Conservation (phyloP, 2,113 vertebrate genomes). For the Sardina pilchardus region DNA sequence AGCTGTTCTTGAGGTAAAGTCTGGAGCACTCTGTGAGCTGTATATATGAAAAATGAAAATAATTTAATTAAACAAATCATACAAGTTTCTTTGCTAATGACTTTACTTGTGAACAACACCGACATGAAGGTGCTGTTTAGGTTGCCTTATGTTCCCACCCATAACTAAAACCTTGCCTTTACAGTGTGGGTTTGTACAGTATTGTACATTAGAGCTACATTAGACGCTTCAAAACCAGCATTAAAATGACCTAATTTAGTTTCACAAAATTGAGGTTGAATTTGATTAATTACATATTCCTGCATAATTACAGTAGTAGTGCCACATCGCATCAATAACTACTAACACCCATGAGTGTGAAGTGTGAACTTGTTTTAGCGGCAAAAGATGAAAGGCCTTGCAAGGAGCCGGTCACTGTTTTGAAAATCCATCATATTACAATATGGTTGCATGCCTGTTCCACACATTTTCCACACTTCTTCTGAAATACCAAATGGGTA, state of each 20-base stretch:
- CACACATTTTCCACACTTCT: background rate
- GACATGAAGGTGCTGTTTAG: background rate
- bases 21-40: slow-evolving; percentile 51
- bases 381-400: background rate
- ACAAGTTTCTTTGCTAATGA: slow-evolving; percentile 29
- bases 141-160: background rate
- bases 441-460: background rate
- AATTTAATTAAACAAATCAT: slow-evolving; percentile 43
- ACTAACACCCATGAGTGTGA: background rate
- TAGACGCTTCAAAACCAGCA: background rate
- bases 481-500: slow-evolving; percentile 30
- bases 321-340: background rate
- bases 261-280: background rate
- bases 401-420: background rate
- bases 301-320: background rate
- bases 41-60: slow-evolving; percentile 48
- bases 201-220: background rate
- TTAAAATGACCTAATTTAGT: background rate
- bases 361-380: background rate
- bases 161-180: background rate
- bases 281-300: background rate
- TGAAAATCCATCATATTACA: slow-evolving; percentile 3
- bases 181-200: background rate
- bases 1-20: slow-evolving; percentile 62
- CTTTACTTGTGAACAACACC: background rate